Percentiles rank a stretch among this genome's conserved stretches.
phyloP scores from a whole-genome alignment of 2,888 invertebrate species.

The Troides helena region DNA sequence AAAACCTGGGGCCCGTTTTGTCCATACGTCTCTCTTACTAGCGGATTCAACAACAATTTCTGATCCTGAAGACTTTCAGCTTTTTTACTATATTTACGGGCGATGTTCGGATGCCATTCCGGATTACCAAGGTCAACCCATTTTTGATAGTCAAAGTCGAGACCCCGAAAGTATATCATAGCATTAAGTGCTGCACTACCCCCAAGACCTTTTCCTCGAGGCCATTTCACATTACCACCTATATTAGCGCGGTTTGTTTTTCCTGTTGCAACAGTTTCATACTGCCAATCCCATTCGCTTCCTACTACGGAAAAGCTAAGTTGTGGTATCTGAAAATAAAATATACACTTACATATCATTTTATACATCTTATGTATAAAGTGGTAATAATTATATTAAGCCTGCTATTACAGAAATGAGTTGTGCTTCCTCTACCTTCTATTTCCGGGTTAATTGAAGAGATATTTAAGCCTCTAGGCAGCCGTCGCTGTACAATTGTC shows the following conservation, averaged over 20 bases:
- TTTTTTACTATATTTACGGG: constrained; percentile 15
- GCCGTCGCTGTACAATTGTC: too few relatives aligned
- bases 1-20: constrained; percentile 65
- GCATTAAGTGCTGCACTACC: constrained; percentile 79
- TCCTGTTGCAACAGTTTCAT: constrained; percentile 85
- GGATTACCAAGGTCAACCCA: constrained; percentile 78
- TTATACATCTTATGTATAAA: too few relatives aligned
- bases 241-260: constrained; percentile 85
- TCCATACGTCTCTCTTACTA: constrained; percentile 54
- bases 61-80: constrained; percentile 55
- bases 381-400: too few relatives aligned
- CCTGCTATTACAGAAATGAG: too few relatives aligned
- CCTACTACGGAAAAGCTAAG: constrained; percentile 42
- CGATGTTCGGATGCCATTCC: constrained; percentile 77
- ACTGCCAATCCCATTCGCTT: constrained; percentile 87
- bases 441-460: too few relatives aligned
- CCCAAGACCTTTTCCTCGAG: constrained; percentile 82
- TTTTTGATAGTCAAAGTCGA: constrained; percentile 68
- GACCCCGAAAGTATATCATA: constrained; percentile 80
- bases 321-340: constrained; percentile 45
- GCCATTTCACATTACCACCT: constrained; percentile 65
- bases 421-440: too few relatives aligned
- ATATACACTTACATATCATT: too few relatives aligned
- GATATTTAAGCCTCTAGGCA: too few relatives aligned
- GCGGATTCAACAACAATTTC: constrained; percentile 38